Conservation (phyloP, 2,797 vertebrate genomes). For the Loriculus beryllinus region DNA sequence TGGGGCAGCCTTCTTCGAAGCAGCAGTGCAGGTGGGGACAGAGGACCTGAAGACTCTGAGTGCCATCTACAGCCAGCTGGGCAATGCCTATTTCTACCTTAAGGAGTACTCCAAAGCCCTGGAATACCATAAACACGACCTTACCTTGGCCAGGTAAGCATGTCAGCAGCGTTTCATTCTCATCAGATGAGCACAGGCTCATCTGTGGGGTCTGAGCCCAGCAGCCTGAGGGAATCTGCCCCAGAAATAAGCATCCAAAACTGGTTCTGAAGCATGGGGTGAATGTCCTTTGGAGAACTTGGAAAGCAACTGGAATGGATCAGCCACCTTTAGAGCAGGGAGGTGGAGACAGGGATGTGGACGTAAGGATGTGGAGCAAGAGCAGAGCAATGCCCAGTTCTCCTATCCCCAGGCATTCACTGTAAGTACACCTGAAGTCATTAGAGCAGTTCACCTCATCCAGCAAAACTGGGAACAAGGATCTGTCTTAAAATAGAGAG, state of each 20-base stretch:
- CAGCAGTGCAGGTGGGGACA: constrained; percentile 93
- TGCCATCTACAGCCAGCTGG: constrained; percentile 98
- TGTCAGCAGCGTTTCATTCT: neutral
- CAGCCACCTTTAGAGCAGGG: neutral
- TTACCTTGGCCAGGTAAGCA: constrained; percentile 91
- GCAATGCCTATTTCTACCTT: constrained; percentile 97
- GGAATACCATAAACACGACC: constrained; percentile 93
- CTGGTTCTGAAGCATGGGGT: neutral
- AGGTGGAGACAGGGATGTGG: neutral
- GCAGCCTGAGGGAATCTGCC: neutral
- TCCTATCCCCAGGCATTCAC: neutral
- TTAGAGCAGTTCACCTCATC: neutral
- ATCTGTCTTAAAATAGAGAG: neutral
- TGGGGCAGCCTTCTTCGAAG: constrained; percentile 92
- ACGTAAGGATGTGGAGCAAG: neutral
- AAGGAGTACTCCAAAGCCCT: constrained; percentile 94
- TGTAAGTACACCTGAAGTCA: neutral
- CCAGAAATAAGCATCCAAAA: neutral
- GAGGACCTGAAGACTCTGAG: constrained; percentile 97
- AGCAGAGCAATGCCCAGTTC: neutral
- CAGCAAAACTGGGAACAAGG: neutral
- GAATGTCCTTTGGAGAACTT: neutral
- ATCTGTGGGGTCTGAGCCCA: neutral
- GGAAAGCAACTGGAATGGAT: fast-evolving
- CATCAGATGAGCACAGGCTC: neutral